Conservation (phyloP, 2,797 vertebrate genomes). For the Merluccius polli region DNA sequence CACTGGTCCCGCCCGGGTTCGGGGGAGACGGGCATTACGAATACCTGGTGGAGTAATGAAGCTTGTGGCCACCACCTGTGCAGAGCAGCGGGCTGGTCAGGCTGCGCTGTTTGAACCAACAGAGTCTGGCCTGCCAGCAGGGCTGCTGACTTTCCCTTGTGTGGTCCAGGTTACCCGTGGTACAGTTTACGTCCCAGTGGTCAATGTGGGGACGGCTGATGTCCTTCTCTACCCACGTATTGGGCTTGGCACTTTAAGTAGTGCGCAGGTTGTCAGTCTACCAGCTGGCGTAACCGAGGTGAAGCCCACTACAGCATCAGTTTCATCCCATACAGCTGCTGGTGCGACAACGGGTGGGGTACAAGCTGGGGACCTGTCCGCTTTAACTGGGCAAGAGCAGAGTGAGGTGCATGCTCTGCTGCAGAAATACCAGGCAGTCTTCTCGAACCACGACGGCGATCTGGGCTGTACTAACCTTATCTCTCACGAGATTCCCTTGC, state of each 20-base stretch:
- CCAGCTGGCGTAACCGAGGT: not conserved
- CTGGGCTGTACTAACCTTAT: not conserved
- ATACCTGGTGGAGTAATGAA: not conserved
- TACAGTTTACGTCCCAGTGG: constrained; percentile 7
- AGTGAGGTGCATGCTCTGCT: not conserved
- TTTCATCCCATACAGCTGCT: not conserved
- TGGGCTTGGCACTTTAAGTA: not conserved
- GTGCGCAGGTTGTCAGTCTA: not conserved
- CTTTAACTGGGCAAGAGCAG: not conserved
- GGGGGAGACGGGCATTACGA: not conserved
- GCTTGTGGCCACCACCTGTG: constrained; percentile 7
- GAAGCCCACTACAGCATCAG: too few relatives aligned
- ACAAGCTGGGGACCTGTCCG: not conserved
- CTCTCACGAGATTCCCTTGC: not conserved
- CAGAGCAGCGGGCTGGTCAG: not conserved
- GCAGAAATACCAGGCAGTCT: not conserved
- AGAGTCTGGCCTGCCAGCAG: constrained; percentile 1
- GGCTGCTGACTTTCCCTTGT: not conserved
- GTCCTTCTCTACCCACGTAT: not conserved
- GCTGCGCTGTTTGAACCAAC: constrained; percentile 6
- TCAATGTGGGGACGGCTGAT: not conserved
- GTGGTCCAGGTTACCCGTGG: not conserved
- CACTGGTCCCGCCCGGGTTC: not conserved
- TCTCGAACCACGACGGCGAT: not conserved
- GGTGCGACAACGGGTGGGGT: not conserved